phyloP scores from a whole-genome alignment of 2,888 invertebrate genomes.

The Andrena bucephala region DNA sequence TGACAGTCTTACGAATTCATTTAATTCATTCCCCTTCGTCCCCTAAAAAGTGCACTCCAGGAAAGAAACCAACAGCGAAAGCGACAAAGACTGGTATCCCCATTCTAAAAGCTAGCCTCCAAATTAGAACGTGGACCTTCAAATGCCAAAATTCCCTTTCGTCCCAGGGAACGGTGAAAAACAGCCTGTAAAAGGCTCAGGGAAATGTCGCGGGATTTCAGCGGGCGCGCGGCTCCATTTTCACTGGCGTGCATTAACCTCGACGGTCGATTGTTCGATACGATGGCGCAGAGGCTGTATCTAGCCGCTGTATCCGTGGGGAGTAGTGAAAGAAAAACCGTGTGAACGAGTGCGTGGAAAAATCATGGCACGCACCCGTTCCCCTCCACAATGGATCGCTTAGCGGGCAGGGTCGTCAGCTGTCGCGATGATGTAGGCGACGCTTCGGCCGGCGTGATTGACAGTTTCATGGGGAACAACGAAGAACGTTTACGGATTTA shows the following conservation, averaged over 20 bases:
- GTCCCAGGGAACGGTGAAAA: conserved; percentile 2
- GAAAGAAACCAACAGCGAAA: neutral
- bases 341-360: conserved; percentile 58
- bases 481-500: conserved; percentile 77
- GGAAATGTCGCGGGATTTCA: conserved; percentile 44
- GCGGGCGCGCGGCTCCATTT: conserved; percentile 36
- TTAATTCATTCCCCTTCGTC: neutral
- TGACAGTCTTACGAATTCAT: too few relatives aligned
- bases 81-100: neutral
- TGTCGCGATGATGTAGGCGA: conserved; percentile 75
- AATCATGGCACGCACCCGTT: conserved; percentile 59
- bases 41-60: neutral
- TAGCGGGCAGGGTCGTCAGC: conserved; percentile 81
- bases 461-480: conserved; percentile 81
- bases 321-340: conserved; percentile 42
- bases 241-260: conserved; percentile 43
- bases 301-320: neutral
- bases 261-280: conserved; percentile 50
- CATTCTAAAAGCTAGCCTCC: neutral
- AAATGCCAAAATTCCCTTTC: conserved; percentile 13
- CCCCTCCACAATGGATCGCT: conserved; percentile 80
- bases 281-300: conserved; percentile 7
- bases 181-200: neutral
- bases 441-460: conserved; percentile 76
- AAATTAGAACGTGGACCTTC: neutral